Evolutionary conservation across 2,888 invertebrate genomes (phyloP).

Genomic region (Amaurobius ferox): DNA sequence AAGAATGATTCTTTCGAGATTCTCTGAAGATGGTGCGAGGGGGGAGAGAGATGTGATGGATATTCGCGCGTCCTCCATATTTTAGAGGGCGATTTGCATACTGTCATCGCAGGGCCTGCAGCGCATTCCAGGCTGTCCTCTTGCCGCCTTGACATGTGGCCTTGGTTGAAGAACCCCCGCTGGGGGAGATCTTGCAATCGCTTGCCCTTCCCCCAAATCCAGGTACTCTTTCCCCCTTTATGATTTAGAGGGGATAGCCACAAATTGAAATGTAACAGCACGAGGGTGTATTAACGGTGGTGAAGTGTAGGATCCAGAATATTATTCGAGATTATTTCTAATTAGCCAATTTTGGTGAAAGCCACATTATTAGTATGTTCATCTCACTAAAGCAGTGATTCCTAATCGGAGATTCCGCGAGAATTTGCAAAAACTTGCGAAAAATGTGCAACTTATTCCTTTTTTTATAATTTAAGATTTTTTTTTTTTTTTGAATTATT

Average conservation of each 20-base stretch:
- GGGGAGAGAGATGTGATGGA: slow-evolving; percentile 40
- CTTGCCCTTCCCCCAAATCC: neutral
- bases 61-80: slow-evolving; percentile 40
- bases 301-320: neutral
- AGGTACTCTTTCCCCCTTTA: neutral
- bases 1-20: neutral
- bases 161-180: slow-evolving; percentile 48
- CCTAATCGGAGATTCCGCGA: too few species aligned
- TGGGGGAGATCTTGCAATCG: neutral
- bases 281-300: neutral
- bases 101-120: slow-evolving; percentile 49
- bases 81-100: slow-evolving; percentile 57
- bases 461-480: too few species aligned
- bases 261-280: neutral
- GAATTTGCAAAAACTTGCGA: too few species aligned
- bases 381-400: too few species aligned
- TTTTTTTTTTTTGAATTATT: too few species aligned
- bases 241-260: neutral
- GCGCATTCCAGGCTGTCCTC: slow-evolving; percentile 60
- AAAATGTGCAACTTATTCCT: too few species aligned
- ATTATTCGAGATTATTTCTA: too few species aligned
- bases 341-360: too few species aligned
- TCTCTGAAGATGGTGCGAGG: neutral
- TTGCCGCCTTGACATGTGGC: slow-evolving; percentile 65
- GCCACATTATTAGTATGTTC: too few species aligned